A percentile compares a stretch with the other conserved stretches of the same genome.
Evolutionary conservation across 2,888 invertebrate genomes (phyloP).

Genomic region (Loripinus fragilis): DNA sequence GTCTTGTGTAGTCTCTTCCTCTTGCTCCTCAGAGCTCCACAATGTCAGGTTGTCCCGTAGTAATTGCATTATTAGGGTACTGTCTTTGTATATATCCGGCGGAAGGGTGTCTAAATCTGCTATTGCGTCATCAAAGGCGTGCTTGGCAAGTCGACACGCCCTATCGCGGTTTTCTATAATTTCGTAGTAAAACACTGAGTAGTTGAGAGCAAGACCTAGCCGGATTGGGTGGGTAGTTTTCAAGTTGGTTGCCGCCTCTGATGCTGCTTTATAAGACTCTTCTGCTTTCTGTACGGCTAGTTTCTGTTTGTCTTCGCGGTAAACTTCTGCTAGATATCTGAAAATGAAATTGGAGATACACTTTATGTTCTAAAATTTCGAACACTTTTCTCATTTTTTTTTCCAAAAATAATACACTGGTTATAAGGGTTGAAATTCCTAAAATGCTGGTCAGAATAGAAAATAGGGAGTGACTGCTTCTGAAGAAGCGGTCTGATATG

Average conservation of each 20-base stretch:
- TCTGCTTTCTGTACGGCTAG: slow-evolving; percentile 91
- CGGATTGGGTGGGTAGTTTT: slow-evolving; percentile 99
- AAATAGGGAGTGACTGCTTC: too few species aligned
- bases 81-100: slow-evolving; percentile 99
- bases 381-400: too few species aligned
- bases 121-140: slow-evolving; percentile 99
- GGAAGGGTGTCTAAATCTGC: slow-evolving; percentile 99
- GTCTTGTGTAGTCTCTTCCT: slow-evolving; percentile 83
- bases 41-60: slow-evolving; percentile 88
- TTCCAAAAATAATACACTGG: too few species aligned
- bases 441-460: too few species aligned
- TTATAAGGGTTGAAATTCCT: too few species aligned
- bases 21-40: slow-evolving; percentile 95
- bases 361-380: too few species aligned
- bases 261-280: slow-evolving; percentile 99
- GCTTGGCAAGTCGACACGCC: slow-evolving; percentile 99
- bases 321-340: slow-evolving; percentile 99
- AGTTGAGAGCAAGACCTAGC: slow-evolving; percentile 99
- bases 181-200: slow-evolving; percentile 99
- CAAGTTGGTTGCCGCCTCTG: slow-evolving; percentile 99
- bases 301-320: slow-evolving; percentile 90
- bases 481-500: too few species aligned
- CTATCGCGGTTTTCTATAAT: slow-evolving; percentile 99
- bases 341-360: too few species aligned
- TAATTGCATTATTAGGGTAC: slow-evolving; percentile 99